Evolutionary conservation across 2,888 invertebrate genomes (phyloP).

Genomic region (Pilophorus perplexus): DNA sequence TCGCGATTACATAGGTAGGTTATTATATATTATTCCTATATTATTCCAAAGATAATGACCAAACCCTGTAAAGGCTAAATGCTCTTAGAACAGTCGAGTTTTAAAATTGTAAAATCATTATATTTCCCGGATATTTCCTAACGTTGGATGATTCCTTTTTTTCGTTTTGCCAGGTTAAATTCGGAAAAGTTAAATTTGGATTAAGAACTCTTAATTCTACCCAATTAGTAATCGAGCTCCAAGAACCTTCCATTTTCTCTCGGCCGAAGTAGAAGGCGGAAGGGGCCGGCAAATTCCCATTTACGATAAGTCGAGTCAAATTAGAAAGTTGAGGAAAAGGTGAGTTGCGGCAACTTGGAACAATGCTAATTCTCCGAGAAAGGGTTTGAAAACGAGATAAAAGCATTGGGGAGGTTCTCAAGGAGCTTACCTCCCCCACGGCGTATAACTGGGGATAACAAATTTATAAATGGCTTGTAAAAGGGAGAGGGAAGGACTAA

Average conservation of each 20-base stretch:
- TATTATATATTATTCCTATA: too few relatives aligned
- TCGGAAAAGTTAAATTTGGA: too few relatives aligned
- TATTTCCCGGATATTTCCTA: too few relatives aligned
- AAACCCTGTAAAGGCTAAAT: too few relatives aligned
- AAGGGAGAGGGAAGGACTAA: background rate
- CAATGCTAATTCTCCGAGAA: slow-evolving; percentile 32
- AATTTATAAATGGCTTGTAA: slow-evolving; percentile 24
- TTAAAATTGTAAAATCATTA: too few relatives aligned
- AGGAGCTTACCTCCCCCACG: background rate
- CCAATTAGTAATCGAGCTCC: slow-evolving; percentile 26
- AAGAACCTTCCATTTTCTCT: slow-evolving; percentile 8
- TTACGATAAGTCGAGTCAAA: slow-evolving; percentile 35
- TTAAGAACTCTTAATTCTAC: slow-evolving; percentile 23
- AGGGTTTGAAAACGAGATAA: slow-evolving; percentile 28
- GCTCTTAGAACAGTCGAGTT: too few relatives aligned
- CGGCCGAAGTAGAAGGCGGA: background rate
- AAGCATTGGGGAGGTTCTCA: background rate
- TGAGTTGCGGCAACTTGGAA: slow-evolving; percentile 31
- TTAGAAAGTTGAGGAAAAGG: slow-evolving; percentile 35
- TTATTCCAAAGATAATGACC: too few relatives aligned
- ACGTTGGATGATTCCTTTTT: too few relatives aligned
- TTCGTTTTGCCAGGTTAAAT: slow-evolving; percentile 11
- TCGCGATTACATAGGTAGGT: too few relatives aligned
- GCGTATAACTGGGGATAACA: slow-evolving; percentile 24
- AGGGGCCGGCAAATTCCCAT: slow-evolving; percentile 17